These are phyloP conservation scores for Xenopus borealis DNA, from an alignment of 2,113 vertebrate species.

Conservation along the genomic window DNA sequence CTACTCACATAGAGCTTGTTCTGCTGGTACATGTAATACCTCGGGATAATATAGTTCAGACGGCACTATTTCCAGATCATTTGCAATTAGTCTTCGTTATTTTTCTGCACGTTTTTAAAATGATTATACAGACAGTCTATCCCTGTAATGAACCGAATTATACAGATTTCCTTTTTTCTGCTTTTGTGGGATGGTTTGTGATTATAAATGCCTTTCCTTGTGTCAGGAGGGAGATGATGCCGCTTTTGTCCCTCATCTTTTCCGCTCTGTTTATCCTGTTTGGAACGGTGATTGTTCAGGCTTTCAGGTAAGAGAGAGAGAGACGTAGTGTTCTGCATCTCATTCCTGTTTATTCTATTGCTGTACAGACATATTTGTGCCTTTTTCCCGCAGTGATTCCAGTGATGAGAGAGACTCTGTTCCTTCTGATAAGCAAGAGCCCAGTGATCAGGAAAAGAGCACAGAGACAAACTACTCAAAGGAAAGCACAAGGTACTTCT, in stretches of 20 bases:
- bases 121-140: too few relatives aligned
- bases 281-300: conserved; percentile 90
- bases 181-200: not conserved
- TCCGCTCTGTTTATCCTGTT: conserved; percentile 94
- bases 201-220: not conserved
- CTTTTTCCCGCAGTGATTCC: conserved; percentile 71
- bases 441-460: conserved; percentile 65
- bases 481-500: conserved; percentile 65
- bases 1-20: too few relatives aligned
- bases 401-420: conserved; percentile 77
- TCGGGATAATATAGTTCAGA: too few relatives aligned
- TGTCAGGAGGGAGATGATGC: conserved; percentile 97
- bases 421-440: conserved; percentile 76
- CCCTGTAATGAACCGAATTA: too few relatives aligned
- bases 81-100: too few relatives aligned
- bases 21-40: too few relatives aligned
- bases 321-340: not conserved
- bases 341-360: not conserved
- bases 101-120: too few relatives aligned
- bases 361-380: not conserved
- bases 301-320: conserved; percentile 77
- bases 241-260: conserved; percentile 90
- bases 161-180: too few relatives aligned
- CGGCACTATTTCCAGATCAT: too few relatives aligned
- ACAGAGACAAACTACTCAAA: conserved; percentile 61